Evolutionary conservation across 2,113 vertebrate species (phyloP), one percentile per base, ranked within the genome.

Genomic region (Callocephalon fimbriatum): DNA sequence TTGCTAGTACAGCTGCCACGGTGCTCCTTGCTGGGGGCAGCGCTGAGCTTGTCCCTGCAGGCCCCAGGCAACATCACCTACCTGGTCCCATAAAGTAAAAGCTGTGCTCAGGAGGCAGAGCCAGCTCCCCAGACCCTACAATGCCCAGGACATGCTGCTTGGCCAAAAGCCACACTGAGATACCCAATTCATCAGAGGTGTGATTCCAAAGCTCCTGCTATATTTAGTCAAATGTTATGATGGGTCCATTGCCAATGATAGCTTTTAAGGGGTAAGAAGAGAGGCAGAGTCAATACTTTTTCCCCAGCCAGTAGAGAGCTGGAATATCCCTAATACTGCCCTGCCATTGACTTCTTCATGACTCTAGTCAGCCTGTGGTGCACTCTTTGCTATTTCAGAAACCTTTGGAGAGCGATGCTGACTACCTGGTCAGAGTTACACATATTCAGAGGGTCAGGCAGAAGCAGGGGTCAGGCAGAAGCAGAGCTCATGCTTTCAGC

Each of bases 41-140:
- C 1, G 2, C 48, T 73, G 59, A 65, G 17, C 19, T 92, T 65
- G 53, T 38, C 38, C 59, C 45, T 73, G 40, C 45, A 93, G 74
- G 51, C n/a, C 15, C 40, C 17, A 18, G 32, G 56, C 0, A 3
- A 45, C 4, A 7, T 51, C n/a, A 88, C 59, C 12, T 48, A 21
- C 15, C 12, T 54, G 31, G 10, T 75, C 7, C 31, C 29, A 17
- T 50, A 48, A 51, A 27, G 13, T 32, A 50, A 61, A 23, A 90
- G 38, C 1, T 1, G 31, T 84, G 54, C 10, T 88, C 25, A 42
- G 59, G 35, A 51, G 72, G 44, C 38, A 65, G 32, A 81, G 22
- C 17, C 44, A 21, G 25, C 15, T 74, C 15, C 40, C n/a, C 29
- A 32, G 35, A 35, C 48, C 35, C 45, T 0, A 0, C 1, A 1